Percentiles rank a stretch among this genome's conserved stretches.
These are phyloP conservation scores for Condylura cristata DNA, from an alignment of 2,113 vertebrate genomes.

Conservation along the genomic window DNA sequence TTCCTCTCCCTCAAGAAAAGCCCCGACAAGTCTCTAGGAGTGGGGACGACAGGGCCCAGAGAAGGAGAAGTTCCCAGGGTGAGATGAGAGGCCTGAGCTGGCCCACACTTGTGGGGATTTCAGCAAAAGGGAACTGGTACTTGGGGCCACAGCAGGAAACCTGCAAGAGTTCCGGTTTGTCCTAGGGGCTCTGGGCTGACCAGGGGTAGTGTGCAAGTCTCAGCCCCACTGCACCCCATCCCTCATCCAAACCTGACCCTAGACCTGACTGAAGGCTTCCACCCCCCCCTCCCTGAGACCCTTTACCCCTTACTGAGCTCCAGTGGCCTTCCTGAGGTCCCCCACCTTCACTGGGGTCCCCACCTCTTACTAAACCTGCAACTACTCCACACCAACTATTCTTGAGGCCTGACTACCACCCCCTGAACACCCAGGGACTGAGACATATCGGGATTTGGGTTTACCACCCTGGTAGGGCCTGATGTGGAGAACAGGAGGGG, in stretches of 20 bases:
- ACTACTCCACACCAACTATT: not conserved
- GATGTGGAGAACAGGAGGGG: not conserved
- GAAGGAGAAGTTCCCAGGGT: conserved; percentile 64
- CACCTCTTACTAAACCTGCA: not conserved
- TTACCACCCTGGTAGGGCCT: not conserved
- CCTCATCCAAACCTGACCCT: not conserved
- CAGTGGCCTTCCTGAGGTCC: not conserved
- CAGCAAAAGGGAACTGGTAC: conserved; percentile 73
- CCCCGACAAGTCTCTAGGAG: not conserved
- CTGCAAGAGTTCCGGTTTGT: conserved; percentile 73
- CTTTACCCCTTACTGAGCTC: not conserved
- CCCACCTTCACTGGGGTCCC: not conserved
- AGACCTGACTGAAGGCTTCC: no score
- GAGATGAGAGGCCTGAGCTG: not conserved
- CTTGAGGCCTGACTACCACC: not conserved
- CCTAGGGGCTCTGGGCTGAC: not conserved
- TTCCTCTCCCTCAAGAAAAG: not conserved
- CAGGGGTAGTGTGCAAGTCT: not conserved
- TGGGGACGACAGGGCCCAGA: not conserved
- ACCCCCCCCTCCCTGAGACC: not conserved
- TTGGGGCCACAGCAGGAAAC: conserved; percentile 61
- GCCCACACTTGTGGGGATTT: conserved; percentile 10
- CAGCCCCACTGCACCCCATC: not conserved
- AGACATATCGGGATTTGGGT: not conserved
- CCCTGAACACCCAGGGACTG: not conserved